Evolutionary conservation across 2,113 vertebrate genomes (phyloP), one percentile per base, ranked within the genome.

Genomic region (Stigmatopora nigra): DNA sequence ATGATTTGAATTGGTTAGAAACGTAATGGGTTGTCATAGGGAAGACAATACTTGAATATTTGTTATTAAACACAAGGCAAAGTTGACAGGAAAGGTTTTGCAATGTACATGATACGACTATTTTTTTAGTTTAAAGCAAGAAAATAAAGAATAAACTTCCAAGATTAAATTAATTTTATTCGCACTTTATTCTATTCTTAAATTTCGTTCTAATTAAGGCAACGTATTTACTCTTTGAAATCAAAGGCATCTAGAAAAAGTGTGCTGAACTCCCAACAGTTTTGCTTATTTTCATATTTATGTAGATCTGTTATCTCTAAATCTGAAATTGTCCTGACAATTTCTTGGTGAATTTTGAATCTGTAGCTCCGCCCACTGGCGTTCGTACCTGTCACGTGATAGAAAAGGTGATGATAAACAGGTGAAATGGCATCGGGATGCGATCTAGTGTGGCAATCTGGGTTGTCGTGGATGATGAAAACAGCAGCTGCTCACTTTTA

Each of bases 401-500:
- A n/a, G 35, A 35, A 38, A n/a, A 19, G 35, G 17, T 36, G 56
- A 58, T 9, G 25, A 19, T 16, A 58, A 25, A 38, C 16, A 35
- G 55, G 17, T 41, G 57, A 12, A 5, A 36, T 19, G 35, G 10
- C 11, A 11, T 38, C 17, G 4, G 19, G 19, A 22, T 22, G 59
- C 38, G 19, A 22, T 22, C 2, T 16, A 16, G 51, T 31, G 31
- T 56, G 22, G 22, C 25, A 31, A 31, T 56, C 15, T 13, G 55
- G 19, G 61, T 56, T 49, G 63, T 55, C 46, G 62, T 20, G 58
- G 20, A 64, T 65, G 41, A 70, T 56, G 69, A 71, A 81, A 51
- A 31, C 63, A 22, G 73, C 81, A 83, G 82, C 78, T 82, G 82
- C 72, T 71, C 64, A 22, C 62, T 71, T 41, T 41, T 45, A 61